A percentile compares a stretch with the other conserved stretches of the same genome.
Evolutionary conservation across 2,113 vertebrate species (phyloP).

Genomic region (Nycticebus coucang): DNA sequence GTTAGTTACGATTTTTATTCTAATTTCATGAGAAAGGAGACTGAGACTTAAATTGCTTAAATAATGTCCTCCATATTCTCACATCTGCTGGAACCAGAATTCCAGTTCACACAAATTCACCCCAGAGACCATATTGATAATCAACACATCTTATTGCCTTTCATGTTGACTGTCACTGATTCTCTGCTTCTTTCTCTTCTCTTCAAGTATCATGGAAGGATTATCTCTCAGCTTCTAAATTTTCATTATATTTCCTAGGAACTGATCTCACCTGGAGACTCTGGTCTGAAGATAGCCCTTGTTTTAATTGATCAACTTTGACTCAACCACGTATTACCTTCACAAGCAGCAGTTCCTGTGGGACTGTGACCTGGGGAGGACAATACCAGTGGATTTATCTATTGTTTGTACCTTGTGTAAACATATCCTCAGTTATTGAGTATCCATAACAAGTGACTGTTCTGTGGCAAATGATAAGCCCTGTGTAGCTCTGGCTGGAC

Average conservation of each 20-base stretch:
- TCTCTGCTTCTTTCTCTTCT: not conserved
- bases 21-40: not conserved
- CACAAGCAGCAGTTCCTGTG: not conserved
- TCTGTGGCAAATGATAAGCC: not conserved
- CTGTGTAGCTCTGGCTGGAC: not conserved
- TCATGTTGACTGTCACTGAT: not conserved
- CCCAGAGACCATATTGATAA: not conserved
- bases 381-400: not conserved
- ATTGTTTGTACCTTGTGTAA: not conserved
- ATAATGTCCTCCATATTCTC: not conserved
- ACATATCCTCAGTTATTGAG: not conserved
- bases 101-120: not conserved
- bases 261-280: not conserved
- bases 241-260: not conserved
- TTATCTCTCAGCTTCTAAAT: not conserved
- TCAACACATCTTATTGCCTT: not conserved
- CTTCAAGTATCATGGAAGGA: not conserved
- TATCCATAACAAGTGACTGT: not conserved
- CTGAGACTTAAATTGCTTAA: not conserved
- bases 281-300: not conserved
- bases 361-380: not conserved
- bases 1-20: constrained; percentile 30
- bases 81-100: not conserved
- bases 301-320: not conserved
- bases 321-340: not conserved